Percentiles rank a stretch among this genome's conserved stretches.
Evolutionary conservation across 1,140 invertebrate genomes (phyloP).

Genomic region (Bombus terrestris): DNA sequence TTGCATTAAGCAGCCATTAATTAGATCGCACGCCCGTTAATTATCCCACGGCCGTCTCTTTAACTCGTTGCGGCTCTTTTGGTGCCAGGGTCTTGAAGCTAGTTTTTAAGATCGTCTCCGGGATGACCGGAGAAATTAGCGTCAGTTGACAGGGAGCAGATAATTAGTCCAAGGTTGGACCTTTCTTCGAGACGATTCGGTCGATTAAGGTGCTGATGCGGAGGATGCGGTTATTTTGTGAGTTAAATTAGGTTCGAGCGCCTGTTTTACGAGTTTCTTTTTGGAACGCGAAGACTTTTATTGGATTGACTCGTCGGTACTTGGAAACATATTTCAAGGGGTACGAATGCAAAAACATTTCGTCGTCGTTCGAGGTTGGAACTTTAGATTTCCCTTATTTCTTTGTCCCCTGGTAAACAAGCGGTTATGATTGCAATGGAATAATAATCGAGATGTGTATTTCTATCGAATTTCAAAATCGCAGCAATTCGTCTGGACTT

Average conservation of each 20-base stretch:
- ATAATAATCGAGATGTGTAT: too few relatives aligned
- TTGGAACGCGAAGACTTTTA: too few relatives aligned
- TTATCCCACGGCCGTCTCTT: constrained; percentile 68
- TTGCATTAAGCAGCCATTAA: constrained; percentile 76
- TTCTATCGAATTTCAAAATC: not conserved
- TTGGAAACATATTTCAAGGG: too few relatives aligned
- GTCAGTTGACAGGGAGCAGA: not conserved
- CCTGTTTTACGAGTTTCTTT: too few relatives aligned
- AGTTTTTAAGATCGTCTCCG: not conserved
- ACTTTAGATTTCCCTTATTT: too few relatives aligned
- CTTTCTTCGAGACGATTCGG: not conserved
- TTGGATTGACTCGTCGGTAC: too few relatives aligned
- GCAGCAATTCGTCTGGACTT: not conserved
- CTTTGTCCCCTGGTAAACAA: too few relatives aligned
- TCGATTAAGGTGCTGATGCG: constrained; percentile 7
- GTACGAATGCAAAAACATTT: too few relatives aligned
- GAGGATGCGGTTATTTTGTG: too few relatives aligned
- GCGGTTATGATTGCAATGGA: too few relatives aligned
- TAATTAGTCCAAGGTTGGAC: not conserved
- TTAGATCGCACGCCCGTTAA: constrained; percentile 73
- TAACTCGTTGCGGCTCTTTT: constrained; percentile 45
- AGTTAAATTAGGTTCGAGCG: too few relatives aligned
- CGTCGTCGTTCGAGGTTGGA: too few relatives aligned
- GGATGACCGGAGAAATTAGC: constrained; percentile 7
- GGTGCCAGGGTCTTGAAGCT: not conserved